Evolutionary conservation across 23 tunicate species (phyloP).

Genomic region (Styela clava): DNA sequence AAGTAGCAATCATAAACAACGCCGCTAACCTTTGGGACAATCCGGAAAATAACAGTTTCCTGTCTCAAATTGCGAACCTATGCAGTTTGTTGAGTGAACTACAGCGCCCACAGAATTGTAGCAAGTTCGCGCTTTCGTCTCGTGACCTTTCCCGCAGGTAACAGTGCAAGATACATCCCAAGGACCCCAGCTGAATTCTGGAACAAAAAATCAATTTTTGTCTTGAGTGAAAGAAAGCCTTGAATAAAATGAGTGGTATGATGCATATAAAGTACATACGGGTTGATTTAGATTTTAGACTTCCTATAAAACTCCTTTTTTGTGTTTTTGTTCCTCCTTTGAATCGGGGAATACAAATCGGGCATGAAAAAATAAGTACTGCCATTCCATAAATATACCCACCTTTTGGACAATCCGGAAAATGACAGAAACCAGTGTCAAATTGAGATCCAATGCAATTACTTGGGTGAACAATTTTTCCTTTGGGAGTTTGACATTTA

Average conservation of each 20-base stretch:
- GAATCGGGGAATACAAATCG: too few species aligned
- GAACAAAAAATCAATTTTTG: too few species aligned
- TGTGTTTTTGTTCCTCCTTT: too few species aligned
- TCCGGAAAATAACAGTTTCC: background rate
- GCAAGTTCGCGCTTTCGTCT: background rate
- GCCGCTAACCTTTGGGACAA: background rate
- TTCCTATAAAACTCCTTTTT: too few species aligned
- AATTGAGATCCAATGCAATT: background rate
- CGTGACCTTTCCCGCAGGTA: slow-evolving; percentile 4
- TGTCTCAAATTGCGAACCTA: background rate
- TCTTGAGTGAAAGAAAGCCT: too few species aligned
- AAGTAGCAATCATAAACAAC: too few species aligned
- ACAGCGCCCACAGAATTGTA: background rate
- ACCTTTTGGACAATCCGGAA: background rate
- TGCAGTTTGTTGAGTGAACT: background rate
- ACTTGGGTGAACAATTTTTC: background rate
- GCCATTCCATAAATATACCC: too few species aligned
- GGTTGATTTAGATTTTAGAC: too few species aligned
- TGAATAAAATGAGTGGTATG: too few species aligned
- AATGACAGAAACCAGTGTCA: background rate
- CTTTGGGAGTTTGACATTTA: background rate
- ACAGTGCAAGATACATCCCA: slow-evolving; percentile 14
- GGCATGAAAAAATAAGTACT: too few species aligned
- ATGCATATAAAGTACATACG: too few species aligned
- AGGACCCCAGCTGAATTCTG: slow-evolving; percentile 2